Evolutionary conservation across 2,888 invertebrate species (phyloP), one percentile per base, ranked within the genome.

Genomic region (Leptopterna dolabrata): DNA sequence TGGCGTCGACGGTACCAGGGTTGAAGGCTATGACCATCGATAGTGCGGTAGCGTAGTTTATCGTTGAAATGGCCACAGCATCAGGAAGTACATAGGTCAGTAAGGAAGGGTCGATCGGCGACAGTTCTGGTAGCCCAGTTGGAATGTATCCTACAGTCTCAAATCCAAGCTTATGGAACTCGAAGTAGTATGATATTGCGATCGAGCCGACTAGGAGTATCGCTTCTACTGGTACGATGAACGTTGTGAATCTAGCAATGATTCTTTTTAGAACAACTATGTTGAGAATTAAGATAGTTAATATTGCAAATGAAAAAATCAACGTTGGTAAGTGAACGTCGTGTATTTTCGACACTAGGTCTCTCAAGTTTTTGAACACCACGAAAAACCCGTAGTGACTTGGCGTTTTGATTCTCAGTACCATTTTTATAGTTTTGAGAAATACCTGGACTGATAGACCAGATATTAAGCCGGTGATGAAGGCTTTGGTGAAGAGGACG

Each of bases 1-100:
- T 85, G 14, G 88, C 55, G 30, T 80, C 51, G 24, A 89, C n/a
- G 14, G 14, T 27, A n/a, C 43, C 78, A 9, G 70, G 70, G 51
- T 89, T 89, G 76, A 88, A 89, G 1, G 76, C 63, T 16, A 89
- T 45, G 1, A 88, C 81, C 89, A 89, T 89, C 6, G 88, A 88
- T 0, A 80, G 82, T 0, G 89, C 85, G 13, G 88, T 85, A 41
- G 89, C 86, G 29, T 71, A 87, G 51, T 89, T 89, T n/a, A 89
- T 88, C 0, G 78, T 29, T 4, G 88, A 86, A 2, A 82, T 84
- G 0, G 87, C 80, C 27, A 89, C 63, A 3, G 88, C 87, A 16
- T 86, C 73, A 1, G 84, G 36, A 0, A 88, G 43, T 4, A 83
- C 81, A 11, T 14, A 11, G 0, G 47, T 27, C 24, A 85, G 36